Evolutionary conservation across 2,888 invertebrate genomes (phyloP).

Genomic region (Zaprionus lineosus): DNA sequence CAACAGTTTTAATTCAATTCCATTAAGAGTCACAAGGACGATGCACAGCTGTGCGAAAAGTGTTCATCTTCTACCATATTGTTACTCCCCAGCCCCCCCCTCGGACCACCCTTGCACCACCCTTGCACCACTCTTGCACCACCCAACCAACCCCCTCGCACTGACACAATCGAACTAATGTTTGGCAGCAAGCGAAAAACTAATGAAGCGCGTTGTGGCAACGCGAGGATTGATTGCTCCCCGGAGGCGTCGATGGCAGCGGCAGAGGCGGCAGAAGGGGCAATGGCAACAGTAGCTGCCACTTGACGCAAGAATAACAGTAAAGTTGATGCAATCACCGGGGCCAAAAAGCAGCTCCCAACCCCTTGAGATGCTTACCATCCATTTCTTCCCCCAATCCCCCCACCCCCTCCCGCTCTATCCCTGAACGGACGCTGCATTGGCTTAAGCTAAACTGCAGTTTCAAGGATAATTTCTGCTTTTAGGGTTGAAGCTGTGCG

Average conservation of each 20-base stretch:
- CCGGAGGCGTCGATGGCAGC: slow-evolving; percentile 62
- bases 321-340: slow-evolving; percentile 63
- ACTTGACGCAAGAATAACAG: slow-evolving; percentile 54
- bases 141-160: too few relatives aligned
- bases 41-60: slow-evolving; percentile 62
- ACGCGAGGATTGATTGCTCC: slow-evolving; percentile 81
- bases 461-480: slow-evolving; percentile 71
- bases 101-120: too few relatives aligned
- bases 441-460: slow-evolving; percentile 61
- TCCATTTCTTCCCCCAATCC: background rate
- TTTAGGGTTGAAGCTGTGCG: slow-evolving; percentile 29
- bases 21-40: slow-evolving; percentile 65
- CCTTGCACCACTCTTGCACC: too few relatives aligned
- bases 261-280: too few relatives aligned
- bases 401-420: too few relatives aligned
- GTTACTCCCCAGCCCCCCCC: slow-evolving; percentile 4
- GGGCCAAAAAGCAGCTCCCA: slow-evolving; percentile 41
- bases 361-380: slow-evolving; percentile 4
- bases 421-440: slow-evolving; percentile 21
- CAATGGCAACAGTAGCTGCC: slow-evolving; percentile 31
- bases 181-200: slow-evolving; percentile 57
- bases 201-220: slow-evolving; percentile 71
- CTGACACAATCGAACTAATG: slow-evolving; percentile 62
- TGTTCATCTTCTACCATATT: slow-evolving; percentile 7
- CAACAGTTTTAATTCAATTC: slow-evolving; percentile 75